phyloP scores from a whole-genome alignment of 1,140 invertebrate species.

The Drosophila ambigua region DNA sequence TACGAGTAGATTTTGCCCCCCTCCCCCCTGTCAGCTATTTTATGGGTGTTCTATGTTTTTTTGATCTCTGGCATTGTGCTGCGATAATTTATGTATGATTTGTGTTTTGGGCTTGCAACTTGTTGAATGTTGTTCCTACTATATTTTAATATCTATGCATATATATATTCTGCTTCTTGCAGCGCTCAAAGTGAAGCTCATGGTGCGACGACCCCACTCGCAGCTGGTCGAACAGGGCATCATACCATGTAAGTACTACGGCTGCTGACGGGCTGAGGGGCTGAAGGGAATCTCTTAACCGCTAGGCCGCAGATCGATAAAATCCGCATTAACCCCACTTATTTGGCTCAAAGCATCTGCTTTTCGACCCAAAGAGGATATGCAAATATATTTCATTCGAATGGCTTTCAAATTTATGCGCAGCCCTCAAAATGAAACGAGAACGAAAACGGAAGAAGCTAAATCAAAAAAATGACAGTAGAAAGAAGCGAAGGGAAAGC shows the following conservation, averaged over 20 bases:
- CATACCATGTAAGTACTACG: constrained; percentile 96
- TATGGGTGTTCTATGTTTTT: constrained; percentile 68
- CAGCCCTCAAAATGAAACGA: constrained; percentile 15
- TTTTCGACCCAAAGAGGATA: constrained; percentile 59
- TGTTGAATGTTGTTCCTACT: constrained; percentile 43
- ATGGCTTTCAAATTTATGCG: constrained; percentile 74
- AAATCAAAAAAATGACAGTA: neutral
- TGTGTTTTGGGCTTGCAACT: constrained; percentile 51
- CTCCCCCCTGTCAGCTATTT: constrained; percentile 38
- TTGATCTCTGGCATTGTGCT: constrained; percentile 49
- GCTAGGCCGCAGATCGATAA: constrained; percentile 62
- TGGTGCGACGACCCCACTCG: constrained; percentile 96
- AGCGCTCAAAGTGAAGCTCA: constrained; percentile 98
- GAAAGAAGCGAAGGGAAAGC: constrained; percentile 12
- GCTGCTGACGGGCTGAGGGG: neutral
- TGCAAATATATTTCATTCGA: constrained; percentile 75
- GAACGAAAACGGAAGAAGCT: constrained; percentile 26
- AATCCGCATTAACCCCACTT: constrained; percentile 72
- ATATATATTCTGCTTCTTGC: constrained; percentile 85
- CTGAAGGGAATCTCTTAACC: constrained; percentile 17
- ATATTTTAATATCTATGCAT: constrained; percentile 69
- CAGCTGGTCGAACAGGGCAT: constrained; percentile 98
- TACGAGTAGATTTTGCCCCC: neutral
- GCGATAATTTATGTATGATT: constrained; percentile 60
- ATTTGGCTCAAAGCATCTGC: constrained; percentile 41